Conservation (phyloP, 2,113 vertebrate species). For the Carettochelys insculpta region DNA sequence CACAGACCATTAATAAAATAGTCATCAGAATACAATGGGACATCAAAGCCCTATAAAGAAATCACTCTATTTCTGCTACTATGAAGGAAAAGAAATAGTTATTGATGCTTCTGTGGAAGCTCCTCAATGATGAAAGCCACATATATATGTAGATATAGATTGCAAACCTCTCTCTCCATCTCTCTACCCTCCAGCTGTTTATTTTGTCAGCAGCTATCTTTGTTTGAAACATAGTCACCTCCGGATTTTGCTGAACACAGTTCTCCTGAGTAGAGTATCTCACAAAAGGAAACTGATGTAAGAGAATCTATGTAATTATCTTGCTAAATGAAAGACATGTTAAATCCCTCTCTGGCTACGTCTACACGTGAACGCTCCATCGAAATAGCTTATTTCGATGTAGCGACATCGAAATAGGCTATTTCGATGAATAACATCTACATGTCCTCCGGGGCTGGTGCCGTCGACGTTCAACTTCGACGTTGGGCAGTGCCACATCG, state of each 20-base stretch:
- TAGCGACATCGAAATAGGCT: too few species aligned
- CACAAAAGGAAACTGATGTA: fast-evolving
- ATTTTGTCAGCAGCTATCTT: neutral
- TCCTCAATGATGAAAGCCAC: neutral
- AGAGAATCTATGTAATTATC: fast-evolving
- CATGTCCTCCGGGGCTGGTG: too few species aligned
- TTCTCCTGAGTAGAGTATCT: fast-evolving
- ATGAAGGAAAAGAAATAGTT: neutral
- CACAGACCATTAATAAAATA: fast-evolving
- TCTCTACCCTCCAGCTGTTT: too few species aligned
- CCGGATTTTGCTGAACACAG: fast-evolving
- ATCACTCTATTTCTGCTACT: neutral
- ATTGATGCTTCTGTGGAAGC: neutral
- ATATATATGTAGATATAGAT: fast-evolving
- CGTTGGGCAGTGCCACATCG: too few species aligned
- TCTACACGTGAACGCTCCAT: too few species aligned
- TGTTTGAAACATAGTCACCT: fast-evolving
- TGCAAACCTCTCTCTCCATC: fast-evolving
- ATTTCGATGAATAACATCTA: too few species aligned
- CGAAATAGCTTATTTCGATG: too few species aligned
- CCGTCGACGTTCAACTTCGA: too few species aligned
- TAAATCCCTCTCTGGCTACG: fast-evolving
- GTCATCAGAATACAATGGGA: fast-evolving
- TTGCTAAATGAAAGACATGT: fast-evolving
- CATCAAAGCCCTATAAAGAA: fast-evolving